Base-by-base conservation (phyloP, 2,888 invertebrate species). In the Lottia gigantea region DNA sequence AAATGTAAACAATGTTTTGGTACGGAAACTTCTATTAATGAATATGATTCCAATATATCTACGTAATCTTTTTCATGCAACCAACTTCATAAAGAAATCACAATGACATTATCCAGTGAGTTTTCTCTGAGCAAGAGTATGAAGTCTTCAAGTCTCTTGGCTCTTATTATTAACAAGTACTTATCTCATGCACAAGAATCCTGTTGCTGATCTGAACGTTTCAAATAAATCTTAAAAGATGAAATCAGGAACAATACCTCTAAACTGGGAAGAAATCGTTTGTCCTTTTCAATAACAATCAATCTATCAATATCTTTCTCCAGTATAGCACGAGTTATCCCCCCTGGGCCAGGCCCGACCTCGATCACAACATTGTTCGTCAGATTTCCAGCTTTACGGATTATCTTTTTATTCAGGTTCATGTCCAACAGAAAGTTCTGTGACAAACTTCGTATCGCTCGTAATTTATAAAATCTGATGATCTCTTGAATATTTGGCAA, bases 311-410 rank as follows among this genome's bases (percentile, higher is more conserved):
- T 95, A 23, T 90, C 90, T 80, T 92, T 91, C 69, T 93, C 92
- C 16, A 99, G 90, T 70, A 99, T 95, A 0, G 96, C 94, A 66
- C 98, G 91, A 0, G 98, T 98, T 61, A 99, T 95, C n/a, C 95
- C 94, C 0, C 99, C 99, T 0, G 99, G 99, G 0, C 99, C 99
- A 0, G 99, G 98, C 0, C 99, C 99, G 0, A 99, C 95, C 91
- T 99, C 99, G 72, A 82, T 81, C 6, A 85, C 83, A 76, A 79
- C 73, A 63, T 94, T 91, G 64, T 90, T 80, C 45, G 80, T 90
- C 2, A 89, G 71, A 8, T 84, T 84, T 2, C 97, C 97, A 40
- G 95, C 94, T 14, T 92, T 92, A 76, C 91, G 92, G 0, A 96
- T 95, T 80, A 98, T 95, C 90, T 94, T 96, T 85, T 94, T 92